These are phyloP conservation scores for Drosophila paranaensis DNA, from an alignment of 2,888 invertebrate species.

Conservation along the genomic window DNA sequence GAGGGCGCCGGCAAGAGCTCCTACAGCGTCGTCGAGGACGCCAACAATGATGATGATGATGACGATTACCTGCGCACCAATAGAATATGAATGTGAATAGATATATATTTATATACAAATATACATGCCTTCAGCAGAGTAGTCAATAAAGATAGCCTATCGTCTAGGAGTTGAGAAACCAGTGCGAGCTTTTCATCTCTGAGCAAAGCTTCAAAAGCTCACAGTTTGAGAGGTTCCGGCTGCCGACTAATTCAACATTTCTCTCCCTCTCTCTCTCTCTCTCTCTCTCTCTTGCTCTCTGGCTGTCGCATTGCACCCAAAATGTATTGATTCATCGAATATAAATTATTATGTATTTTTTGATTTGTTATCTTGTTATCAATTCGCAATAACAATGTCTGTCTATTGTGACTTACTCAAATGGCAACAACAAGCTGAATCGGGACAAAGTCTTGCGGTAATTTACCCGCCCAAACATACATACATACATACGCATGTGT, in stretches of 20 bases:
- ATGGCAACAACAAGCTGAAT: constrained; percentile 44
- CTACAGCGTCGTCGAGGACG: constrained; percentile 85
- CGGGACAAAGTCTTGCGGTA: constrained; percentile 13
- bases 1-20: constrained; percentile 76
- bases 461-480: constrained; percentile 31
- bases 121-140: constrained; percentile 17
- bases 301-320: constrained; percentile 57
- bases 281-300: too few relatives aligned
- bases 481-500: neutral
- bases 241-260: constrained; percentile 9
- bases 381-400: constrained; percentile 25
- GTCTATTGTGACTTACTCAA: constrained; percentile 38
- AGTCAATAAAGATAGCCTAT: constrained; percentile 56
- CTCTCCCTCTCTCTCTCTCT: constrained; percentile 7
- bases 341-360: constrained; percentile 45
- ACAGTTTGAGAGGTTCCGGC: constrained; percentile 42
- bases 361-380: constrained; percentile 63
- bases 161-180: constrained; percentile 31
- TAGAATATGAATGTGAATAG: constrained; percentile 51
- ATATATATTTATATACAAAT: neutral
- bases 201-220: constrained; percentile 36
- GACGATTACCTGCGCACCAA: constrained; percentile 64
- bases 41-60: constrained; percentile 85
- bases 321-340: constrained; percentile 58
- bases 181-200: constrained; percentile 43